These are phyloP conservation scores for Saccostrea glomerata DNA, from an alignment of 1,140 invertebrate species.

Conservation along the genomic window DNA sequence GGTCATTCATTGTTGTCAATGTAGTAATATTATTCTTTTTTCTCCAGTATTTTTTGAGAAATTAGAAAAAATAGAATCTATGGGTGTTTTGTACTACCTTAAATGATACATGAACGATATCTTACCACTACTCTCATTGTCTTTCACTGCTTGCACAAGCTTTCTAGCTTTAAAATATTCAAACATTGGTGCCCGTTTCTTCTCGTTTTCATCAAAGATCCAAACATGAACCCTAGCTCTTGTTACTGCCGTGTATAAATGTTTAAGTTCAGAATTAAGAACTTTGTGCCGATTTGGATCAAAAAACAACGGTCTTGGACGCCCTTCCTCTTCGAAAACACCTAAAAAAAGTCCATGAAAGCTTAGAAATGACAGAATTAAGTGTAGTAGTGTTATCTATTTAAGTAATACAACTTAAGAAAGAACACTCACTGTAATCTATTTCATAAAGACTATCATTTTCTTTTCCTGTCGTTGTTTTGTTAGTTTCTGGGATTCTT, in stretches of 20 bases:
- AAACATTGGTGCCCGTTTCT: conserved; percentile 70
- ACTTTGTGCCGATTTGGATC: conserved; percentile 66
- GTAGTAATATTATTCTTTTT: too few species aligned
- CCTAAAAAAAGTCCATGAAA: conserved; percentile 51
- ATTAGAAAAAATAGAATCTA: too few species aligned
- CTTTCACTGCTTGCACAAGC: conserved; percentile 50
- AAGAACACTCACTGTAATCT: not conserved
- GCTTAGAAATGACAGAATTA: too few species aligned
- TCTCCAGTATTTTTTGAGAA: too few species aligned
- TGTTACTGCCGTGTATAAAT: conserved; percentile 72
- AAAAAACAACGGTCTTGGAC: conserved; percentile 63
- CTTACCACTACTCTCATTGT: not conserved
- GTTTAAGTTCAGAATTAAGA: conserved; percentile 69
- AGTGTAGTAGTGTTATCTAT: not conserved
- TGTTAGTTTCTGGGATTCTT: not conserved
- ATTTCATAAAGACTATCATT: not conserved
- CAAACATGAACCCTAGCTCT: conserved; percentile 69
- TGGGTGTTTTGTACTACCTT: too few species aligned
- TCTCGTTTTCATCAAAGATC: conserved; percentile 69
- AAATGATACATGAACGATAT: too few species aligned
- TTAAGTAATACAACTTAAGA: not conserved
- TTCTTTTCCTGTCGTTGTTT: not conserved
- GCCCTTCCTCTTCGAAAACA: conserved; percentile 40
- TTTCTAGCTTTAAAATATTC: conserved; percentile 67
- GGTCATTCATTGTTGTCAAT: too few species aligned